A percentile compares a stretch with the other conserved stretches of the same genome.
phyloP scores from a whole-genome alignment of 2,797 vertebrate genomes.

The Oryzias sinensis region DNA sequence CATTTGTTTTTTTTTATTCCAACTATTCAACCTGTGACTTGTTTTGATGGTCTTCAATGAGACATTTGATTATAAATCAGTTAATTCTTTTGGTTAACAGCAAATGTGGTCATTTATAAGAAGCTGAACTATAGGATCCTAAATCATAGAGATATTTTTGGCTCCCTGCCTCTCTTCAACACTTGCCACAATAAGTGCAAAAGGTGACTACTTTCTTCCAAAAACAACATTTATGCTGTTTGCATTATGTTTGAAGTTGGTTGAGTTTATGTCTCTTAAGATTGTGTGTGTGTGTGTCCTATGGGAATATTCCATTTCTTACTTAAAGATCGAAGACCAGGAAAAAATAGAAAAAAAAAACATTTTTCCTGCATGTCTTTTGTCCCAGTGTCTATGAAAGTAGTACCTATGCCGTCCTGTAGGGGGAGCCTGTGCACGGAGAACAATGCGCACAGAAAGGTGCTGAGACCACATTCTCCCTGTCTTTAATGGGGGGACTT shows the following conservation, averaged over 20 bases:
- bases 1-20: not conserved
- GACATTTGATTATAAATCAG: too few species aligned
- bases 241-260: not conserved
- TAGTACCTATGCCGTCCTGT: slow-evolving; percentile 65
- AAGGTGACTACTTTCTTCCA: slow-evolving; percentile 8
- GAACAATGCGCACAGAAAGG: slow-evolving; percentile 48
- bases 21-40: too few species aligned
- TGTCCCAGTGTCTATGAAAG: slow-evolving; percentile 37
- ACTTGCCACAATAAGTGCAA: not conserved
- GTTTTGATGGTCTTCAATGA: too few species aligned
- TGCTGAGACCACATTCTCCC: slow-evolving; percentile 55
- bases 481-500: slow-evolving; percentile 69
- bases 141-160: not conserved
- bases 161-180: not conserved
- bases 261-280: not conserved
- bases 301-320: not conserved
- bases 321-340: slow-evolving; percentile 7
- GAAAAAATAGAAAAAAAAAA: not conserved
- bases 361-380: slow-evolving; percentile 25
- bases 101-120: too few species aligned
- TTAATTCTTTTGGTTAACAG: too few species aligned
- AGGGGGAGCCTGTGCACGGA: slow-evolving; percentile 72
- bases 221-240: not conserved
- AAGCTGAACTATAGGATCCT: not conserved
- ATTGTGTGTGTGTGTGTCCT: slow-evolving; percentile 8